phyloP scores from a whole-genome alignment of 2,797 vertebrate species.

The Onychomys leucogaster region DNA sequence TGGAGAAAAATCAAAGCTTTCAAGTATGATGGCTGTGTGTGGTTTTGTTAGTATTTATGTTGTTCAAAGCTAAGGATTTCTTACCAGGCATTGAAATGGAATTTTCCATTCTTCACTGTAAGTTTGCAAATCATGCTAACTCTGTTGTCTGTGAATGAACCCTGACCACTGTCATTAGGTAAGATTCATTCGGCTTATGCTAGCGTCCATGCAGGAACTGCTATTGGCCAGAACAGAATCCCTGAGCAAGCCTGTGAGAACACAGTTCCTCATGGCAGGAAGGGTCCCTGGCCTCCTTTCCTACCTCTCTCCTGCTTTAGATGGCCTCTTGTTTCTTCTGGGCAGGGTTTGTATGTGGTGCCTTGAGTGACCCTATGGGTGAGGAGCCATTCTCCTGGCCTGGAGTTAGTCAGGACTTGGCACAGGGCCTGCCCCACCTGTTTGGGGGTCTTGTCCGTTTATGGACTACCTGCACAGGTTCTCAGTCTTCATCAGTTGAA shows the following conservation, averaged over 20 bases:
- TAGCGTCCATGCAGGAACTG: neutral
- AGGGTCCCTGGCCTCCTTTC: neutral
- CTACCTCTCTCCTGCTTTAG: neutral
- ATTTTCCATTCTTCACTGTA: neutral
- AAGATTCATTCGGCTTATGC: neutral
- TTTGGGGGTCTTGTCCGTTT: neutral
- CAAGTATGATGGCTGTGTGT: conserved; percentile 33
- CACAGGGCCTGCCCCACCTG: neutral
- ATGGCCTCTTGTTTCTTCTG: neutral
- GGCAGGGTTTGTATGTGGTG: neutral
- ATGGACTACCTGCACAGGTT: neutral
- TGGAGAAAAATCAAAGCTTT: conserved; percentile 1
- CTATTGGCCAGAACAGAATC: neutral
- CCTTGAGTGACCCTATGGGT: neutral
- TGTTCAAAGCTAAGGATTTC: conserved; percentile 27
- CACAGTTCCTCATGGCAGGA: too few relatives aligned
- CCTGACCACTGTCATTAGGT: neutral
- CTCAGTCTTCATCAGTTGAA: neutral
- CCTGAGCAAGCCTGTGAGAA: neutral
- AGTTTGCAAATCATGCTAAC: neutral
- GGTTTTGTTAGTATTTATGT: conserved; percentile 20
- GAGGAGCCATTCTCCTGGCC: neutral
- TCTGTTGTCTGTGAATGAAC: neutral
- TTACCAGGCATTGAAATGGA: neutral
- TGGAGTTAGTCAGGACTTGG: conserved; percentile 18